A percentile compares a stretch with the other conserved stretches of the same genome.
Evolutionary conservation across 2,797 vertebrate genomes (phyloP).

Genomic region (Spondyliosoma cantharus): DNA sequence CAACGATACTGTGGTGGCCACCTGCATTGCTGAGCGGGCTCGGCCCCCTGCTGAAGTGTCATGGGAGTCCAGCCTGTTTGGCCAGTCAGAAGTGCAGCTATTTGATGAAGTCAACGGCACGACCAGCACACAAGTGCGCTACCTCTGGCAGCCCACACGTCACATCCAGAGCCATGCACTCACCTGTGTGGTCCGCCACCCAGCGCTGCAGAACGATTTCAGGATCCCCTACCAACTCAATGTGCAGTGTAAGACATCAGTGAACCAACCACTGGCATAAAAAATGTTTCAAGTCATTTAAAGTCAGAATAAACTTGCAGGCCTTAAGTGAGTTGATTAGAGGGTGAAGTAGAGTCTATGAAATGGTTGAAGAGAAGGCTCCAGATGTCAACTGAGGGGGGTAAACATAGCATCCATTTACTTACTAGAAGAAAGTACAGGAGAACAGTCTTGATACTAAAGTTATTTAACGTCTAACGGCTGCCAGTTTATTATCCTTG

Average conservation of each 20-base stretch:
- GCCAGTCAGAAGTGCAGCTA: conserved; percentile 88
- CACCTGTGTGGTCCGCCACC: conserved; percentile 94
- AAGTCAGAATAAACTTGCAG: background rate
- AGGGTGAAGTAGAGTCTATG: background rate
- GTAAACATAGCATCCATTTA: background rate
- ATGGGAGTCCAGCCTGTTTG: conserved; percentile 94
- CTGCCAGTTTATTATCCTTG: conserved; percentile 8
- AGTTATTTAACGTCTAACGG: conserved; percentile 12
- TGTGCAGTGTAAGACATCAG: conserved; percentile 86
- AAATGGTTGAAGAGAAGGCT: background rate
- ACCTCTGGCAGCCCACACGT: conserved; percentile 91
- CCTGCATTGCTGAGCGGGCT: conserved; percentile 93
- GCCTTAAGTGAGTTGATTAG: background rate
- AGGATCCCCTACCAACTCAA: conserved; percentile 91
- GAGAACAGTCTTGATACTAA: background rate
- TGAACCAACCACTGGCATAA: background rate
- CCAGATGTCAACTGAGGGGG: background rate
- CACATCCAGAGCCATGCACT: conserved; percentile 91
- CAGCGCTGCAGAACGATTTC: conserved; percentile 90
- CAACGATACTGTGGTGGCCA: conserved; percentile 93
- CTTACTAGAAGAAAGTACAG: conserved; percentile 13
- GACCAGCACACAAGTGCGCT: conserved; percentile 92
- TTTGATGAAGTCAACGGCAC: conserved; percentile 92
- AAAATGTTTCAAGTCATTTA: background rate
- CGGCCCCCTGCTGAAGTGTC: conserved; percentile 92